phyloP scores from a whole-genome alignment of 1,140 invertebrate species.

The Euborellia annulipes region DNA sequence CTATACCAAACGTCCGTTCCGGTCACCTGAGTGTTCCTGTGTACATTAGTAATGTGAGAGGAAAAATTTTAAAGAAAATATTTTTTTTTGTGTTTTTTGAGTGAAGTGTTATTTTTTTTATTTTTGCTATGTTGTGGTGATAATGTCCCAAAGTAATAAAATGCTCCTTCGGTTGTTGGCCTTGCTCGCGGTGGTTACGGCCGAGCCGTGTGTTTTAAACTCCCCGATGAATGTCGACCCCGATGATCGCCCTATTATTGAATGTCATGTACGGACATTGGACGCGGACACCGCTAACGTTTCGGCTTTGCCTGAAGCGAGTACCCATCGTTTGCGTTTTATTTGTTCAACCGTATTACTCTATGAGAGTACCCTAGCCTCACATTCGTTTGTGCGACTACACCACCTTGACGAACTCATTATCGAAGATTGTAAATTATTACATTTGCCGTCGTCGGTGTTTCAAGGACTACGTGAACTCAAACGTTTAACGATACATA shows the following conservation, averaged over 20 bases:
- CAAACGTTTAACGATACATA: slow-evolving; percentile 54
- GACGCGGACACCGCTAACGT: slow-evolving; percentile 41
- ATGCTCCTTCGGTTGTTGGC: no score
- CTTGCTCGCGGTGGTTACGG: no score
- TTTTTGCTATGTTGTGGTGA: no score
- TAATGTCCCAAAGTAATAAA: no score
- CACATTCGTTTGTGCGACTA: slow-evolving; percentile 53
- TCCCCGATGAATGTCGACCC: not conserved
- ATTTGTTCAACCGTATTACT: slow-evolving; percentile 61
- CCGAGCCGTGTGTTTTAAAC: no score
- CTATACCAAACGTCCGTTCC: no score
- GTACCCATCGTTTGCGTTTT: slow-evolving; percentile 46
- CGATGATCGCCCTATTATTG: slow-evolving; percentile 17
- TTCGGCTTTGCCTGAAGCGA: slow-evolving; percentile 47
- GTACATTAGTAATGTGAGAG: no score
- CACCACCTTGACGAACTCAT: slow-evolving; percentile 52
- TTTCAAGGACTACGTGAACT: slow-evolving; percentile 61
- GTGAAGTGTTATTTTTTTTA: no score
- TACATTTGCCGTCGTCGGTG: slow-evolving; percentile 53
- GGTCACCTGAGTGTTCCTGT: no score
- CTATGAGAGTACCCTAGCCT: slow-evolving; percentile 59
- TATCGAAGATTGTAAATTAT: slow-evolving; percentile 63
- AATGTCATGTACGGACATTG: slow-evolving; percentile 51
- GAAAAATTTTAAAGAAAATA: no score
- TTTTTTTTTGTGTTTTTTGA: no score